These are phyloP conservation scores for Drosophila anceps DNA, from an alignment of 2,888 invertebrate species.

Conservation along the genomic window DNA sequence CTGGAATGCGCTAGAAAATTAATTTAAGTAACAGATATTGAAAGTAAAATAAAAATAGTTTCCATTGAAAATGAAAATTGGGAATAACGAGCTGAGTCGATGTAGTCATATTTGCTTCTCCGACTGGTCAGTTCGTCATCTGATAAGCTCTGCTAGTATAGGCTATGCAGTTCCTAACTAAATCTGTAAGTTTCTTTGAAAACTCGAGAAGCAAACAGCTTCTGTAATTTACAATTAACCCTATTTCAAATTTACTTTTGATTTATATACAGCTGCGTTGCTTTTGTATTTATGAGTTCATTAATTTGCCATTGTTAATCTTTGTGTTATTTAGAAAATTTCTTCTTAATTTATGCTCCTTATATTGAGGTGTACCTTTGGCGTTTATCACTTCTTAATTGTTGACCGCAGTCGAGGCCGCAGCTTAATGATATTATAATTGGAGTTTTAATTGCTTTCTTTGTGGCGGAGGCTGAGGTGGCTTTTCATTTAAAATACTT, in stretches of 20 bases:
- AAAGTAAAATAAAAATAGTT: no score
- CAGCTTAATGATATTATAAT: constrained; percentile 68
- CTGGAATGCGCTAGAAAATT: no score
- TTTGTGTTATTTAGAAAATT: constrained; percentile 15
- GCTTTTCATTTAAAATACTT: constrained; percentile 49
- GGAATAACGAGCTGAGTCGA: no score
- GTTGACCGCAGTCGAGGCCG: constrained; percentile 39
- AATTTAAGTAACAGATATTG: no score
- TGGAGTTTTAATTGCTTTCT: constrained; percentile 73
- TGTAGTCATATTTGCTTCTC: no score
- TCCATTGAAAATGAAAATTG: no score
- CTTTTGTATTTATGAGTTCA: constrained; percentile 17
- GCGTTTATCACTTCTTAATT: constrained; percentile 60
- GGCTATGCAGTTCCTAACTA: no score
- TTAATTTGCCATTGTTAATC: constrained; percentile 28
- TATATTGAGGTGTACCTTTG: constrained; percentile 34
- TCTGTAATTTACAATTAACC: background rate
- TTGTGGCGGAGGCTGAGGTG: constrained; percentile 15
- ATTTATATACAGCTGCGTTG: constrained; percentile 16
- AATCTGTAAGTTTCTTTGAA: background rate
- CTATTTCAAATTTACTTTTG: background rate
- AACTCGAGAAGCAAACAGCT: background rate
- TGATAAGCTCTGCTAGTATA: no score
- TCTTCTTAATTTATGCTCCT: constrained; percentile 45
- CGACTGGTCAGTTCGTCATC: no score